Evolutionary conservation across 1,140 invertebrate genomes (phyloP), one percentile per base, ranked within the genome.

Genomic region (Dendrolimus kikuchii): DNA sequence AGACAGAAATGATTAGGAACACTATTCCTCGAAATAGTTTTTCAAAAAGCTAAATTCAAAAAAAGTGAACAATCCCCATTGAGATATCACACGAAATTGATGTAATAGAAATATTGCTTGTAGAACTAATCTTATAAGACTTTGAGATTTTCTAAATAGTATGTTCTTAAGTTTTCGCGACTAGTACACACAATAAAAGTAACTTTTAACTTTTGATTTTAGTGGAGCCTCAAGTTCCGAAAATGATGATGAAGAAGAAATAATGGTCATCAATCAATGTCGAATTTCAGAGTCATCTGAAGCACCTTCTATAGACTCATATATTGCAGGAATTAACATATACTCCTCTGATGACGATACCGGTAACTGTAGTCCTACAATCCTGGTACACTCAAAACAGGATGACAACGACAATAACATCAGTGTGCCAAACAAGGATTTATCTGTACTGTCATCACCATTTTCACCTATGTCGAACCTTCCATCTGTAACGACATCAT

Each of bases 401-500:
- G 45, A 46, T 46, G 5, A 46, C 45, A 46, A 46, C 45, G 45
- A 46, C 45, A 46, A 46, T 46, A 46, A 46, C 45, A 46, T 46
- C 45, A 46, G 45, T 46, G 45, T 46, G 7, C 45, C 45, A 46
- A 46, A 46, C 45, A 46, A 46, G 45, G 45, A 46, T 46, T 46
- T 46, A 46, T 23, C 23, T 23, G 23, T 23, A 23, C 23, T 23
- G 23, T 23, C 23, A 23, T 23, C 23, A 23, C 9, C 46, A 38
- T 44, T 51, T 40, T 51, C 50, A 42, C 50, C 50, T 38, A 51
- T 51, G 50, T 51, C 50, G 41, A 51, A 51, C 36, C 40, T 51
- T 36, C 50, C 50, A 6, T 51, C 50, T 38, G 42, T 44, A 6
- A 51, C 50, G 10, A 44, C 50, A 38, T 51, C 50, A 51, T 51